phyloP scores from a whole-genome alignment of 2,888 invertebrate species.

The Altica lythri region DNA sequence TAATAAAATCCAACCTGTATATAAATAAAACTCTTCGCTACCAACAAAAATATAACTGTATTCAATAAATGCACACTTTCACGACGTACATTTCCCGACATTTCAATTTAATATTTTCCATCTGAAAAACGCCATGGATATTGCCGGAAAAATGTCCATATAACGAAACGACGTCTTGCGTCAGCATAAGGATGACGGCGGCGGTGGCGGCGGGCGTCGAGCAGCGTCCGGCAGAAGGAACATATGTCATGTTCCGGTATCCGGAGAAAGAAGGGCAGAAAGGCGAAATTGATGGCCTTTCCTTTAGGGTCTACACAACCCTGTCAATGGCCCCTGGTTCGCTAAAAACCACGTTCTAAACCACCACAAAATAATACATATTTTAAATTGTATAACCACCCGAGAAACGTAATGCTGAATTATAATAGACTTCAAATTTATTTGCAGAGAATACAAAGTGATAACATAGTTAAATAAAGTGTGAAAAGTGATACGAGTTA shows the following conservation, averaged over 20 bases:
- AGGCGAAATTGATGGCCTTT: slow-evolving; percentile 41
- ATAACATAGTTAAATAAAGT: no score
- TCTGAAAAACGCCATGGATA: slow-evolving; percentile 40
- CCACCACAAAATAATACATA: slow-evolving; percentile 32
- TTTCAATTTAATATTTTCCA: slow-evolving; percentile 28
- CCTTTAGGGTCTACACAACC: slow-evolving; percentile 26
- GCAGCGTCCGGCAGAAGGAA: slow-evolving; percentile 51
- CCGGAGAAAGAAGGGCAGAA: slow-evolving; percentile 32
- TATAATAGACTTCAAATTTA: no score
- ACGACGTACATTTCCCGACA: slow-evolving; percentile 17
- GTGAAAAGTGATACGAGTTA: no score
- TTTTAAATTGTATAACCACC: no score
- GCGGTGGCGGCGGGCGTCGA: slow-evolving; percentile 14
- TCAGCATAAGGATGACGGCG: slow-evolving; percentile 14
- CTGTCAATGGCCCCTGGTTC: slow-evolving; percentile 18
- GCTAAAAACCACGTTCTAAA: slow-evolving; percentile 53
- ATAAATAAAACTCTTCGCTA: not conserved
- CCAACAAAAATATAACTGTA: slow-evolving; percentile 16
- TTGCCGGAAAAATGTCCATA: slow-evolving; percentile 29
- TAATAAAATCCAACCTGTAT: slow-evolving; percentile 8
- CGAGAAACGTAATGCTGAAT: no score
- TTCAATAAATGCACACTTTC: slow-evolving; percentile 23
- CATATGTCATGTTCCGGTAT: slow-evolving; percentile 49
- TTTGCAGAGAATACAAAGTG: no score
- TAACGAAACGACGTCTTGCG: slow-evolving; percentile 24